These are phyloP conservation scores for Eurois occulta DNA, from an alignment of 2,888 invertebrate genomes.

Conservation along the genomic window DNA sequence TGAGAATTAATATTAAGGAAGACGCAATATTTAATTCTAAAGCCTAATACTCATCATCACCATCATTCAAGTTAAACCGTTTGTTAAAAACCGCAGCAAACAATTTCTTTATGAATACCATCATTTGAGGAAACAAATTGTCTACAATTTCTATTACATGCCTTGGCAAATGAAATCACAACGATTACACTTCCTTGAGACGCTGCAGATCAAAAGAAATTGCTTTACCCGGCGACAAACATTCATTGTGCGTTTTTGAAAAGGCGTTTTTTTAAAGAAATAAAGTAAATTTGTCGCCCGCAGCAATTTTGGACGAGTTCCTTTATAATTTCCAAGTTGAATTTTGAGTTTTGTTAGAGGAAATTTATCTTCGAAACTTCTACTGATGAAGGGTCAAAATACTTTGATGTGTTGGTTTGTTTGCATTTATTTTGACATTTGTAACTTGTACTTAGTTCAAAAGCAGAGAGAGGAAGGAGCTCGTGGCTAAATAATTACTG, in stretches of 20 bases:
- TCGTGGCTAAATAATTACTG: no score
- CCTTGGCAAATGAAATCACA: constrained; percentile 72
- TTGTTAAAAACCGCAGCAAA: constrained; percentile 47
- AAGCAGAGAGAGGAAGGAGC: no score
- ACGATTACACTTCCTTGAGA: constrained; percentile 70
- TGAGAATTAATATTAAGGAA: not conserved
- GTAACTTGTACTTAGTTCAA: constrained; percentile 8
- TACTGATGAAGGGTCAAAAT: constrained; percentile 29
- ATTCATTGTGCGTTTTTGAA: constrained; percentile 70
- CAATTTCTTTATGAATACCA: constrained; percentile 63
- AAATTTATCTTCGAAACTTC: constrained; percentile 23
- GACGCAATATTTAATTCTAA: constrained; percentile 11
- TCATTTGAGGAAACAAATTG: constrained; percentile 68
- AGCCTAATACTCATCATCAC: constrained; percentile 19
- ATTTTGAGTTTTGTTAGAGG: constrained; percentile 15
- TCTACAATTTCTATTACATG: constrained; percentile 69
- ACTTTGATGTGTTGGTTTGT: constrained; percentile 36
- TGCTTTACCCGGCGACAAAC: constrained; percentile 67
- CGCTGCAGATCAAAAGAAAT: constrained; percentile 68
- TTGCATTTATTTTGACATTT: constrained; percentile 29
- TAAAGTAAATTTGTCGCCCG: constrained; percentile 51
- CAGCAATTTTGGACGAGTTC: constrained; percentile 54
- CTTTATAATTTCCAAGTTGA: constrained; percentile 45
- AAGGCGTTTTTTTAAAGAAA: constrained; percentile 65
- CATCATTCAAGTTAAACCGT: constrained; percentile 39